phyloP scores from a whole-genome alignment of 2,113 vertebrate species.

The Apus apus region DNA sequence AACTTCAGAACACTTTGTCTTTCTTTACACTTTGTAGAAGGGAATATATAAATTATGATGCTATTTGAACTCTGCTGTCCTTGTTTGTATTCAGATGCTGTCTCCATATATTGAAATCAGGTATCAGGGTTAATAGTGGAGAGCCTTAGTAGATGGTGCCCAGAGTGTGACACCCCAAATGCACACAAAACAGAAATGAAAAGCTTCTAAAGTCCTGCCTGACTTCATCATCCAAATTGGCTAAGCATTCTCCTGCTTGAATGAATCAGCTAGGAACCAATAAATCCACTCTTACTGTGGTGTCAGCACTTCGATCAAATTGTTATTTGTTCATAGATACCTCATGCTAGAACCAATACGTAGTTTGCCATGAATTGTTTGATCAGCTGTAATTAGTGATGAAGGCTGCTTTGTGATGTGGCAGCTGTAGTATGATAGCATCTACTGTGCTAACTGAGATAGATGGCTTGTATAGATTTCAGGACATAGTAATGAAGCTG shows the following conservation, averaged over 20 bases:
- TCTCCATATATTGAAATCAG: background rate
- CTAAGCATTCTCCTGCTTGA: background rate
- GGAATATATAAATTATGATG: background rate
- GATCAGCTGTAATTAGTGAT: background rate
- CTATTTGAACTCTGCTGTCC: background rate
- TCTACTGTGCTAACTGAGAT: background rate
- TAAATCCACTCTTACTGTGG: background rate
- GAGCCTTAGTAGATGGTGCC: background rate
- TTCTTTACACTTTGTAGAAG: background rate
- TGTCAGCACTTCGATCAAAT: background rate
- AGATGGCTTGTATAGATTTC: background rate
- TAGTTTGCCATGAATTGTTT: background rate
- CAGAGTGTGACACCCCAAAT: background rate
- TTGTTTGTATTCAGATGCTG: background rate
- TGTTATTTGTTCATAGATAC: background rate
- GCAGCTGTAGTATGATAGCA: background rate
- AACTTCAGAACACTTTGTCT: background rate
- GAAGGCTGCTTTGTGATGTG: background rate
- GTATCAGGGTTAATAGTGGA: background rate
- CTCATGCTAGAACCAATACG: background rate
- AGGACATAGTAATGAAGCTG: background rate
- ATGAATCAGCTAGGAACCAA: background rate
- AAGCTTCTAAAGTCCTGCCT: background rate
- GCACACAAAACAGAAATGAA: background rate
- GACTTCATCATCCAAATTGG: background rate